phyloP scores from a whole-genome alignment of 2,797 vertebrate genomes.

The Rhinogobio ventralis region DNA sequence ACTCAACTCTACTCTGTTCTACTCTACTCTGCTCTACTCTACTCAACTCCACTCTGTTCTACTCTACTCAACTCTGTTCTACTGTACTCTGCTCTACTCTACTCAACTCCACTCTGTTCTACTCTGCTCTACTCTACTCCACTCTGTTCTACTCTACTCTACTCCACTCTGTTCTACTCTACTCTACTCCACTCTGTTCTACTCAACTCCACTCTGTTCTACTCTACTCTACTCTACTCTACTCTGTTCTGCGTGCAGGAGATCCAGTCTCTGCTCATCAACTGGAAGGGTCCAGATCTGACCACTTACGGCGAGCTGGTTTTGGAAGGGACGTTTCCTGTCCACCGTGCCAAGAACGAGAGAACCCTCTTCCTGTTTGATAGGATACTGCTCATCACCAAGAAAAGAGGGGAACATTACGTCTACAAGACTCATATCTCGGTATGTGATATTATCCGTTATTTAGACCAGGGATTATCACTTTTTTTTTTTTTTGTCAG shows the following conservation, averaged over 20 bases:
- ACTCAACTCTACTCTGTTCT: background rate
- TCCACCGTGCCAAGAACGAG: slow-evolving; percentile 90
- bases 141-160: background rate
- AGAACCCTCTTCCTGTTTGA: slow-evolving; percentile 95
- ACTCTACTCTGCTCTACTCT: background rate
- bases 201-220: background rate
- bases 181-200: background rate
- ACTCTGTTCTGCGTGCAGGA: slow-evolving; percentile 76
- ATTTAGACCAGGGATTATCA: background rate
- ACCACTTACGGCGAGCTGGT: slow-evolving; percentile 94
- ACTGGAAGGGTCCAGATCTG: slow-evolving; percentile 95
- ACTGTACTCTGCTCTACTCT: background rate
- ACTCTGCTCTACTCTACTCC: too few relatives aligned
- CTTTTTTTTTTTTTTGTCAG: background rate
- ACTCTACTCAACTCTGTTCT: background rate
- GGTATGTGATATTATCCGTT: slow-evolving; percentile 69
- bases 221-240: background rate
- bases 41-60: background rate
- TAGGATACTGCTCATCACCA: slow-evolving; percentile 92
- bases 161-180: background rate
- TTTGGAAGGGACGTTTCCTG: slow-evolving; percentile 93
- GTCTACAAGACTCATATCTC: slow-evolving; percentile 93
- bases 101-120: background rate
- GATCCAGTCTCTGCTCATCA: slow-evolving; percentile 94
- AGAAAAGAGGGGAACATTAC: slow-evolving; percentile 93